Evolutionary conservation across 2,113 vertebrate species (phyloP).

Genomic region (Nycticebus coucang): DNA sequence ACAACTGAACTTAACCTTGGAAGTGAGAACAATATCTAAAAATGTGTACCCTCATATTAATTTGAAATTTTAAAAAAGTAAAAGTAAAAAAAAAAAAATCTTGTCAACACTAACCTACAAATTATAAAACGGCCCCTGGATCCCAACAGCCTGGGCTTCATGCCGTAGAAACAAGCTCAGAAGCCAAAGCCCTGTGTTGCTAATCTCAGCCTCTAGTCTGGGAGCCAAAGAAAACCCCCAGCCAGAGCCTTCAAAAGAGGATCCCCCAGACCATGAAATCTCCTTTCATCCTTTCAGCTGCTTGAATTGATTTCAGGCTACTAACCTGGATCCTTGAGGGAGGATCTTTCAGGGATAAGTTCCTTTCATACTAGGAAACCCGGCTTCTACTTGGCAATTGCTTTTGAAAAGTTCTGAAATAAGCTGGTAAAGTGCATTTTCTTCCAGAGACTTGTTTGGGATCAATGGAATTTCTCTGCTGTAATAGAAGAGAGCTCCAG

Average conservation of each 20-base stretch:
- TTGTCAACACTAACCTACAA: neutral
- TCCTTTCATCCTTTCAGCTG: conserved; percentile 73
- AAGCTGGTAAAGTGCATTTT: conserved; percentile 51
- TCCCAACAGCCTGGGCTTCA: conserved; percentile 31
- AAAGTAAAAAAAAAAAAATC: no score
- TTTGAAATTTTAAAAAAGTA: no score
- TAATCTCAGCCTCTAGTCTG: conserved; percentile 74
- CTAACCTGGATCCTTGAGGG: conserved; percentile 63
- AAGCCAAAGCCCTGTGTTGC: conserved; percentile 16
- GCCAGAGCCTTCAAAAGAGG: conserved; percentile 61
- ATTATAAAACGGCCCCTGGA: neutral
- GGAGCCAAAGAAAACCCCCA: conserved; percentile 57
- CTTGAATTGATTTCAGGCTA: conserved; percentile 74
- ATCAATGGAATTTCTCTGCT: conserved; percentile 60
- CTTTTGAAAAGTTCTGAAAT: conserved; percentile 62
- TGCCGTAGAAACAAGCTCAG: conserved; percentile 16
- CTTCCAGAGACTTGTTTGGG: conserved; percentile 45
- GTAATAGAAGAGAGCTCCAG: conserved; percentile 16
- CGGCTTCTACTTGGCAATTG: conserved; percentile 10
- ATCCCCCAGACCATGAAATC: conserved; percentile 77
- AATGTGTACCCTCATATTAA: no score
- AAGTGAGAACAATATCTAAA: no score
- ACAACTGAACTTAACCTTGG: no score
- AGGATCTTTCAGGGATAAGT: conserved; percentile 48
- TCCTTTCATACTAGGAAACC: conserved; percentile 51